Conservation (phyloP, 2,888 invertebrate genomes). For the Liposcelis brunnea region DNA sequence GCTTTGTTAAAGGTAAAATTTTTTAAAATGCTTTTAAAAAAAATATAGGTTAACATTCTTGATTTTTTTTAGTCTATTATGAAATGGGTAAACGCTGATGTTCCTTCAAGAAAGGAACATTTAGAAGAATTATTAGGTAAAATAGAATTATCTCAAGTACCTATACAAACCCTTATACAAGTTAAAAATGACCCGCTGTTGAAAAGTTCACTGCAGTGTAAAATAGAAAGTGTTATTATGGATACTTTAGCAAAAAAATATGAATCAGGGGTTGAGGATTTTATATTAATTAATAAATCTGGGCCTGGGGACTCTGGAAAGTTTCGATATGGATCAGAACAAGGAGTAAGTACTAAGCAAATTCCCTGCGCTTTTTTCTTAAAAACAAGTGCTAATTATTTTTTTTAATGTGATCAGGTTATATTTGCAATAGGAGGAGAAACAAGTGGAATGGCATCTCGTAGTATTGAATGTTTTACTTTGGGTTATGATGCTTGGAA, state of each 20-base stretch:
- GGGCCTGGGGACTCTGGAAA: conserved; percentile 7
- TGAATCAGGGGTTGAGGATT: conserved; percentile 11
- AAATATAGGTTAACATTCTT: too few relatives aligned
- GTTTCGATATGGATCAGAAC: conserved; percentile 14
- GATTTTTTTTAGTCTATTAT: conserved; percentile 17
- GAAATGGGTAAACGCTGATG: conserved; percentile 19
- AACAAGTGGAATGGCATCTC: conserved; percentile 20
- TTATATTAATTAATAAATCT: background rate
- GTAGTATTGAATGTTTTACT: conserved; percentile 22
- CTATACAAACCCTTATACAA: conserved; percentile 18
- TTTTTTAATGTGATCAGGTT: conserved; percentile 16
- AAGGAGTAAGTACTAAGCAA: conserved; percentile 14
- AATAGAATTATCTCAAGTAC: conserved; percentile 19
- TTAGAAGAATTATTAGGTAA: conserved; percentile 17
- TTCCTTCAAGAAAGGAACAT: conserved; percentile 15
- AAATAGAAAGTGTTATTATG: conserved; percentile 12
- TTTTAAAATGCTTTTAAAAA: background rate
- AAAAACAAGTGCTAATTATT: background rate
- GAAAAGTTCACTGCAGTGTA: conserved; percentile 6
- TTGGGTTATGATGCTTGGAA: conserved; percentile 22
- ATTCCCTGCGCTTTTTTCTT: background rate
- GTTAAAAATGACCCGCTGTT: conserved; percentile 18
- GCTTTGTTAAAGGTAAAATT: conserved; percentile 18
- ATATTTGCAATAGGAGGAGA: conserved; percentile 22
- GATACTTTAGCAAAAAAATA: conserved; percentile 12